Percentiles rank a stretch among this genome's conserved stretches.
Conservation (phyloP, 2,888 invertebrate species). For the Crioceris asparagi region DNA sequence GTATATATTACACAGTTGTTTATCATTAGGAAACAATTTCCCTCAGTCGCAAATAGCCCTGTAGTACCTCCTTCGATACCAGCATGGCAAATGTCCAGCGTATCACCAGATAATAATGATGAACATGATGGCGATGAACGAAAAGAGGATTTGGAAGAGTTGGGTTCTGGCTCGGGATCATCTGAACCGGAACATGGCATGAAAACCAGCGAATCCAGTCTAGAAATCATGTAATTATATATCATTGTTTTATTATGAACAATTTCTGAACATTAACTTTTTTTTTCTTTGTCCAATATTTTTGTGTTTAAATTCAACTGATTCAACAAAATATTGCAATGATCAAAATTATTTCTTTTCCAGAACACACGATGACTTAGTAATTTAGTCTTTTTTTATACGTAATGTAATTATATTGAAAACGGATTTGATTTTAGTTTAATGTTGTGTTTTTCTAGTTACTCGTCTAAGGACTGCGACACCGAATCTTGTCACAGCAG, state of each 20-base stretch:
- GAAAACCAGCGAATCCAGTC: conserved; percentile 64
- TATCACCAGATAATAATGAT: conserved; percentile 39
- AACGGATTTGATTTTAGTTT: too few species aligned
- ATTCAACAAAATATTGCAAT: too few species aligned
- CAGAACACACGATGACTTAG: too few species aligned
- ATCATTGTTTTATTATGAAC: neutral
- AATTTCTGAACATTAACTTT: neutral
- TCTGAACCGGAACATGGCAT: conserved; percentile 64
- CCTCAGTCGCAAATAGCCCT: conserved; percentile 50
- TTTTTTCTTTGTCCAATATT: neutral
- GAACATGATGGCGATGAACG: conserved; percentile 40
- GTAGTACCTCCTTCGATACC: conserved; percentile 63
- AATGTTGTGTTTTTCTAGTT: too few species aligned
- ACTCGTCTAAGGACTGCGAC: conserved; percentile 27
- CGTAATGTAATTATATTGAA: too few species aligned
- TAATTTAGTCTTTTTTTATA: too few species aligned
- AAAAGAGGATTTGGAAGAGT: conserved; percentile 40
- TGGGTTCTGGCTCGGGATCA: conserved; percentile 48
- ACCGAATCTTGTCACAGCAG: conserved; percentile 24
- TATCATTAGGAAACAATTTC: conserved; percentile 77
- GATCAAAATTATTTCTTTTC: too few species aligned
- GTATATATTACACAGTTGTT: too few species aligned
- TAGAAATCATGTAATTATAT: conserved; percentile 57
- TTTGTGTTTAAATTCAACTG: too few species aligned
- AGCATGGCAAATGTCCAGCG: conserved; percentile 65